A percentile compares a stretch with the other conserved stretches of the same genome.
Conservation (phyloP, 64 coral and sea anemone genomes). For the Platygyra sinensis region DNA sequence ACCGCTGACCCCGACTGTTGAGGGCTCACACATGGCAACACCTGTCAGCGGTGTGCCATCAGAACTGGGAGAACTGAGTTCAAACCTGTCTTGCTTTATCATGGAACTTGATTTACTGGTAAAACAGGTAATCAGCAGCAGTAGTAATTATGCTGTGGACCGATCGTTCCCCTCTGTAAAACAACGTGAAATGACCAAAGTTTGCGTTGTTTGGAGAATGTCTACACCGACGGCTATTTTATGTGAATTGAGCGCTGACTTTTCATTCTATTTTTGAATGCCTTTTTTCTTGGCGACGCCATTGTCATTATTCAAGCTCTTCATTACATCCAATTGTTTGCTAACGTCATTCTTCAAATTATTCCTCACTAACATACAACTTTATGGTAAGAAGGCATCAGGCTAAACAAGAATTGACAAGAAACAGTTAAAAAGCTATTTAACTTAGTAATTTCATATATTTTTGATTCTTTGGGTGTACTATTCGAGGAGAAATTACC, state of each 20-base stretch:
- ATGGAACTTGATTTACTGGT: slow-evolving; percentile 98
- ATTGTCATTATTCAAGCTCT: not conserved
- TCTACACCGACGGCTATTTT: no score
- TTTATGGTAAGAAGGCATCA: no score
- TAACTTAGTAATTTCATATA: not conserved
- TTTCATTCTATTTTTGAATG: no score
- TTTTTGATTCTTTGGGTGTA: not conserved
- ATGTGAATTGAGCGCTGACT: no score
- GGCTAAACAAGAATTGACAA: not conserved
- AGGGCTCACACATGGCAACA: slow-evolving; percentile 44
- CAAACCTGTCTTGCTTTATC: slow-evolving; percentile 90
- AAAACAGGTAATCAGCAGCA: slow-evolving; percentile 76
- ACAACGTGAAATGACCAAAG: not conserved
- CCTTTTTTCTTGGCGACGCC: no score
- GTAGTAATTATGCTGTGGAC: not conserved
- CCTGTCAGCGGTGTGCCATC: slow-evolving; percentile 51
- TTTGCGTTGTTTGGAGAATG: no score
- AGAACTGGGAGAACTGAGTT: slow-evolving; percentile 68
- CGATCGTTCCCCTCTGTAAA: no score
- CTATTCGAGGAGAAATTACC: not conserved
- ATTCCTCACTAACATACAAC: not conserved
- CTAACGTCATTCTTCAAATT: no score
- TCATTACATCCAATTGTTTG: not conserved
- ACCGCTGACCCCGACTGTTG: slow-evolving; percentile 34
- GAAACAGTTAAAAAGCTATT: not conserved